These are phyloP conservation scores for Ascaphus truei DNA, from an alignment of 2,113 vertebrate genomes.

Conservation along the genomic window DNA sequence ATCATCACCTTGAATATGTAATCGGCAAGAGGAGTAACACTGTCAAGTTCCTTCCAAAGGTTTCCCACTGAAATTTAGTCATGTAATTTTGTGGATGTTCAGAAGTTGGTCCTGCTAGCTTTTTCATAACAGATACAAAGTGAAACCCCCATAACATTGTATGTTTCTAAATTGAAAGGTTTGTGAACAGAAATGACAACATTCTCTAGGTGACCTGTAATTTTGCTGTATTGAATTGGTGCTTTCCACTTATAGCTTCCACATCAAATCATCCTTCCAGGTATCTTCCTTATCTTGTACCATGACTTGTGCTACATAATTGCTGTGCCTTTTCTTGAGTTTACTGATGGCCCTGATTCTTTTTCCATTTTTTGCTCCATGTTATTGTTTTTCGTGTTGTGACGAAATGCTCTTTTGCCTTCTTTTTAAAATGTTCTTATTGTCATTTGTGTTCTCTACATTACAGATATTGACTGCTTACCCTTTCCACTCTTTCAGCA, in stretches of 20 bases:
- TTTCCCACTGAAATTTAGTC: no score
- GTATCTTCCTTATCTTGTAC: neutral
- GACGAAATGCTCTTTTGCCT: neutral
- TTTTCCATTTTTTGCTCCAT: neutral
- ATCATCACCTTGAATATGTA: no score
- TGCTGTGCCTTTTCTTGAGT: neutral
- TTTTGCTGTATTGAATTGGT: neutral
- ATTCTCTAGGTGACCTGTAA: slow-evolving; percentile 13
- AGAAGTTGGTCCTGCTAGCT: no score
- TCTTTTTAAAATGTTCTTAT: neutral
- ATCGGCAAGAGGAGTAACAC: no score
- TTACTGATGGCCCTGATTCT: neutral
- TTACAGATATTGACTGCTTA: neutral
- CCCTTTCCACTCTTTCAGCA: no score
- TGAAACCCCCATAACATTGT: neutral
- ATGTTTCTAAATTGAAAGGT: neutral
- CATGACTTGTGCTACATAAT: neutral
- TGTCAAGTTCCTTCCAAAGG: no score
- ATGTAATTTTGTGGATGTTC: no score
- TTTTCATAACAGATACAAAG: neutral
- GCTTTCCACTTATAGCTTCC: neutral
- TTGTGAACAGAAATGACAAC: neutral
- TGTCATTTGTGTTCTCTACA: neutral
- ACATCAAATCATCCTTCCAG: neutral
- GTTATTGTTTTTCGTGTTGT: neutral